phyloP scores from a whole-genome alignment of 2,888 invertebrate genomes.

The Aethes cnicana region DNA sequence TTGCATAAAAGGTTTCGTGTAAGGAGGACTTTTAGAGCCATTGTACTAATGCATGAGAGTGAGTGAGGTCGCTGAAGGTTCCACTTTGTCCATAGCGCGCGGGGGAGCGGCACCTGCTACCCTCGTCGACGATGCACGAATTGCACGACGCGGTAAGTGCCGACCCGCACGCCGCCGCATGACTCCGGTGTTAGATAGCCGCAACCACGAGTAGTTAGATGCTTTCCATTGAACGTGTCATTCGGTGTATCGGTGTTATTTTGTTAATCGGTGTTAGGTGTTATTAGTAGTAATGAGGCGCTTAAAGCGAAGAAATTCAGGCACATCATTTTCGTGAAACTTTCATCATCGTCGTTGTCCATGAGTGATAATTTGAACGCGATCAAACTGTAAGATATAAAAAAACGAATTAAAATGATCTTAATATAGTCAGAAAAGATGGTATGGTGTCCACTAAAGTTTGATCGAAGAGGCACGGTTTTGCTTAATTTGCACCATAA shows the following conservation, averaged over 20 bases:
- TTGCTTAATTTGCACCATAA: slow-evolving; percentile 11
- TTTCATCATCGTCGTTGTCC: no score
- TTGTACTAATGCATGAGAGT: slow-evolving; percentile 9
- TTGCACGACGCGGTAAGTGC: slow-evolving; percentile 83
- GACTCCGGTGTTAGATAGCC: slow-evolving; percentile 50
- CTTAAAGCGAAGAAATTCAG: slow-evolving; percentile 4
- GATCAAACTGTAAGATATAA: no score
- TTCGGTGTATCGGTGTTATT: slow-evolving; percentile 24
- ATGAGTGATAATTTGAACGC: no score
- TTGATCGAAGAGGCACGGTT: slow-evolving; percentile 6
- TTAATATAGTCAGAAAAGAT: no score
- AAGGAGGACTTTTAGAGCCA: slow-evolving; percentile 1
- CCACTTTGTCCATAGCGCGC: slow-evolving; percentile 78
- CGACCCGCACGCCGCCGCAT: slow-evolving; percentile 43
- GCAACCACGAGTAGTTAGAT: slow-evolving; percentile 56
- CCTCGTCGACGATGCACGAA: slow-evolving; percentile 82
- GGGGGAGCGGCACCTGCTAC: slow-evolving; percentile 78
- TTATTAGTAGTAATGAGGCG: neutral
- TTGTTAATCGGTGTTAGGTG: slow-evolving; percentile 15
- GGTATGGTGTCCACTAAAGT: no score
- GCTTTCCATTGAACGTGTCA: slow-evolving; percentile 30
- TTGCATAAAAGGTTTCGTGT: slow-evolving; percentile 8
- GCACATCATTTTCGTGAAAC: no score
- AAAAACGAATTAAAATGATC: no score
- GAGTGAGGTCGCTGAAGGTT: slow-evolving; percentile 68